These are phyloP conservation scores for Dendrocincla fuliginosa DNA, from an alignment of 2,797 vertebrate species.

Conservation along the genomic window DNA sequence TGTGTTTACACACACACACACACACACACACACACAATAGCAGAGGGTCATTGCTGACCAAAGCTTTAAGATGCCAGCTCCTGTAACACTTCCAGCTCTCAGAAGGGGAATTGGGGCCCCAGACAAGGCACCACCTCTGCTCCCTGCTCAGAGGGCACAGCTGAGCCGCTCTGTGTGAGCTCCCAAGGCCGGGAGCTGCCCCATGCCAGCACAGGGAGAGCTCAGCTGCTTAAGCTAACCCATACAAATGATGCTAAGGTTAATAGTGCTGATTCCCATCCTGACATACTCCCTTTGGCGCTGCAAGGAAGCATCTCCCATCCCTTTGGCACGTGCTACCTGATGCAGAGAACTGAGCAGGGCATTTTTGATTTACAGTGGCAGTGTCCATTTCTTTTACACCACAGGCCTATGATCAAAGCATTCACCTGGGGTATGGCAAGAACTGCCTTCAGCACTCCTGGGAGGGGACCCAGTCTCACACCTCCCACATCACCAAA, in stretches of 20 bases:
- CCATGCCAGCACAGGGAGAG: fast-evolving
- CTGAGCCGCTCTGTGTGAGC: fast-evolving
- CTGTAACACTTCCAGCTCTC: not conserved
- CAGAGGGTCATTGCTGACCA: not conserved
- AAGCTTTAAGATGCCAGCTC: not conserved
- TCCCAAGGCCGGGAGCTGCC: not conserved
- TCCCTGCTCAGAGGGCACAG: not conserved
- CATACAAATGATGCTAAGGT: fast-evolving
- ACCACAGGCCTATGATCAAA: fast-evolving
- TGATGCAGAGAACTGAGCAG: not conserved
- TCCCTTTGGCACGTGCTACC: not conserved
- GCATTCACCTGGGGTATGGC: fast-evolving
- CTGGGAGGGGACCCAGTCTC: not conserved
- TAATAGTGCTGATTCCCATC: fast-evolving
- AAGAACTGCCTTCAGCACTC: not conserved
- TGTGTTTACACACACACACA: not conserved
- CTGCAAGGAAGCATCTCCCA: not conserved
- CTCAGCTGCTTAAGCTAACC: fast-evolving
- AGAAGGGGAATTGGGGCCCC: fast-evolving
- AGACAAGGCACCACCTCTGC: not conserved
- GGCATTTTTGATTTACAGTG: not conserved
- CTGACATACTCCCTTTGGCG: not conserved
- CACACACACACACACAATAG: not conserved
- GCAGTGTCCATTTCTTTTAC: not conserved
- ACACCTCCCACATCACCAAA: not conserved